Evolutionary conservation across 1,140 invertebrate species (phyloP).

Genomic region (Sycophaga agraensis): DNA sequence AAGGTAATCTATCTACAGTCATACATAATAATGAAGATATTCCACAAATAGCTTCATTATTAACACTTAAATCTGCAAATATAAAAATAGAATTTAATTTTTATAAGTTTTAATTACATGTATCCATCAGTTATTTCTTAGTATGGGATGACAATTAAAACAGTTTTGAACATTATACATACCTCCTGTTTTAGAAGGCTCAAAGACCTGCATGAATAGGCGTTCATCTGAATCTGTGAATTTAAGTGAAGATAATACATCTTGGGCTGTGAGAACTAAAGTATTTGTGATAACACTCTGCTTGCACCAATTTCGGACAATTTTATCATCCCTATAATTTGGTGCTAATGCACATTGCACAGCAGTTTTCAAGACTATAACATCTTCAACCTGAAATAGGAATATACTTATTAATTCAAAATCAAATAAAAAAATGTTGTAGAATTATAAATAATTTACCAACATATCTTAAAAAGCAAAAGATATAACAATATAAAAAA

Average conservation of each 20-base stretch:
- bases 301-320: conserved; percentile 58
- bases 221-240: conserved; percentile 31
- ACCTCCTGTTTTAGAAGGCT: conserved; percentile 39
- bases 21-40: conserved; percentile 51
- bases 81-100: conserved; percentile 21
- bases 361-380: conserved; percentile 35
- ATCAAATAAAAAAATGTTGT: neutral
- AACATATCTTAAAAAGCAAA: neutral
- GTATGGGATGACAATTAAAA: no score
- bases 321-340: conserved; percentile 52
- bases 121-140: no score
- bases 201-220: conserved; percentile 40
- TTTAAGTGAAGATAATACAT: conserved; percentile 24
- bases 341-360: conserved; percentile 43
- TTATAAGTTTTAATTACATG: no score
- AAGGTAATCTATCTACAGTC: conserved; percentile 13
- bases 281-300: conserved; percentile 29
- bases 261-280: conserved; percentile 31
- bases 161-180: neutral
- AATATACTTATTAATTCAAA: neutral
- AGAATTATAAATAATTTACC: conserved; percentile 11
- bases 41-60: conserved; percentile 52
- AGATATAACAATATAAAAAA: neutral
- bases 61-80: conserved; percentile 56
- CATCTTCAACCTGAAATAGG: conserved; percentile 35